Conservation (phyloP, 2,888 invertebrate species). For the Cataglyphis livida region DNA sequence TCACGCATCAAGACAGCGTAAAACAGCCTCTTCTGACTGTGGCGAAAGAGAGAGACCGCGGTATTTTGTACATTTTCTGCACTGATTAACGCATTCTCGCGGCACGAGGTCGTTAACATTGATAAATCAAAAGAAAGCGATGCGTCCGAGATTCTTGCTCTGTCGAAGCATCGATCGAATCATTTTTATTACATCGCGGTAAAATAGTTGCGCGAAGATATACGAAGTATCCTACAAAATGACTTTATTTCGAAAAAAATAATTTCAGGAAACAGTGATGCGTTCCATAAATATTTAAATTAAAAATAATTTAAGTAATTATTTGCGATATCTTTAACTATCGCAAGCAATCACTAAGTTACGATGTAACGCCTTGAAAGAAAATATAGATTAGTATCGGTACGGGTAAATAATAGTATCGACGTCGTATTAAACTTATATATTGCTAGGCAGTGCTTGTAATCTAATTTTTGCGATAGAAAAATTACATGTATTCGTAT, state of each 20-base stretch:
- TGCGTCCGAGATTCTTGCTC: conserved; percentile 40
- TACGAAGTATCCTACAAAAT: neutral
- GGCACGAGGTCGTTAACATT: conserved; percentile 68
- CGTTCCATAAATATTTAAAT: neutral
- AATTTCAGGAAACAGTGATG: neutral
- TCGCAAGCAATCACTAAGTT: neutral
- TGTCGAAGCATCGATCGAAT: conserved; percentile 24
- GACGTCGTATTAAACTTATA: neutral
- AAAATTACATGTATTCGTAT: conserved; percentile 42
- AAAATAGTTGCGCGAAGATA: neutral
- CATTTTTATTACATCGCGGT: conserved; percentile 27
- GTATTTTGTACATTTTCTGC: conserved; percentile 65
- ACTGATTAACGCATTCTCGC: conserved; percentile 66
- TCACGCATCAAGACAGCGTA: conserved; percentile 42
- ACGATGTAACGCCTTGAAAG: neutral
- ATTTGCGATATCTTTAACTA: neutral
- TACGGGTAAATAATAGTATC: conserved; percentile 14
- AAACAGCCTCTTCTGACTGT: conserved; percentile 59
- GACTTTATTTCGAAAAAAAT: neutral
- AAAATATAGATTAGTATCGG: neutral
- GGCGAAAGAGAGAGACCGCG: conserved; percentile 57
- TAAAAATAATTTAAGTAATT: neutral
- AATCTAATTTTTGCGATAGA: conserved; percentile 1
- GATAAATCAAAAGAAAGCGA: conserved; percentile 65
- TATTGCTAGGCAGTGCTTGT: neutral